Evolutionary conservation across 1,140 invertebrate species (phyloP).

Genomic region (Paracyclopina nana): DNA sequence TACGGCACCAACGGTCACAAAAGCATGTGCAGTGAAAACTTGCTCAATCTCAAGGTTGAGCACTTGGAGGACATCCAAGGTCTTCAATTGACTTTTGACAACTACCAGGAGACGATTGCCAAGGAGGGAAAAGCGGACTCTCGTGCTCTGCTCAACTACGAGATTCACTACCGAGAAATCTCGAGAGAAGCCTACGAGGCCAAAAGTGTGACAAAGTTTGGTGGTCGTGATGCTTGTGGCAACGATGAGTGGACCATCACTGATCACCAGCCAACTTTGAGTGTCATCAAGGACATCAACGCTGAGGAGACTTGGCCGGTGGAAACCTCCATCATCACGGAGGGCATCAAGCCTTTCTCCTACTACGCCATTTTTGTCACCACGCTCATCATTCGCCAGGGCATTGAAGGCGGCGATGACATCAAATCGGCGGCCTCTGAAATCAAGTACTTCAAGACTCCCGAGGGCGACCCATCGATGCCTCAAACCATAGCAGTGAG

Average conservation of each 20-base stretch:
- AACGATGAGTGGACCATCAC: background rate
- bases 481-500: conserved; percentile 7
- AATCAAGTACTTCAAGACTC: conserved; percentile 16
- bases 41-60: conserved; percentile 4
- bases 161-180: conserved; percentile 12
- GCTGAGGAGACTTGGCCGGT: background rate
- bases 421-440: conserved; percentile 18
- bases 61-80: background rate
- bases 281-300: background rate
- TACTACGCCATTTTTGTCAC: conserved; percentile 18
- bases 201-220: conserved; percentile 17
- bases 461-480: conserved; percentile 14
- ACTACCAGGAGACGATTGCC: conserved; percentile 16
- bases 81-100: conserved; percentile 12
- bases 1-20: conserved; percentile 19
- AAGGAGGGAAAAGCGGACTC: background rate
- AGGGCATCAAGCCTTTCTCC: conserved; percentile 17
- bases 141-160: conserved; percentile 6
- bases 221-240: conserved; percentile 17
- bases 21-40: conserved; percentile 15
- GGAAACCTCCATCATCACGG: background rate
- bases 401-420: conserved; percentile 6
- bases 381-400: conserved; percentile 12
- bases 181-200: background rate
- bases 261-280: background rate